Conservation (phyloP, 1,140 invertebrate species). For the Nylanderia fulva region DNA sequence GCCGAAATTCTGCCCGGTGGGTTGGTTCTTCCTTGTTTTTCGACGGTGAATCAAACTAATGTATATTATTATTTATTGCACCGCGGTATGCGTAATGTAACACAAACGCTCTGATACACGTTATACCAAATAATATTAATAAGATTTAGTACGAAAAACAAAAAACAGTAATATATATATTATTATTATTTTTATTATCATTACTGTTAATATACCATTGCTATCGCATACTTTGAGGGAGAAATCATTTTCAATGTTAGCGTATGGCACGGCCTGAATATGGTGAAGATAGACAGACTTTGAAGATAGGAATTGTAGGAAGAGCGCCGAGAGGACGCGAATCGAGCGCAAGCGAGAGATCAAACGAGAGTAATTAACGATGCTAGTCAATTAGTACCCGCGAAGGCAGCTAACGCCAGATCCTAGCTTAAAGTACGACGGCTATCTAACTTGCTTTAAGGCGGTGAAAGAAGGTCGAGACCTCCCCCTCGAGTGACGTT, state of each 20-base stretch:
- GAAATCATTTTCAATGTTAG: constrained; percentile 8
- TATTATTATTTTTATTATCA: constrained; percentile 46
- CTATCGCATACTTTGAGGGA: constrained; percentile 12
- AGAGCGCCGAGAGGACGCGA: constrained; percentile 50
- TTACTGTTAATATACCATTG: constrained; percentile 33
- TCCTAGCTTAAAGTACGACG: constrained; percentile 61
- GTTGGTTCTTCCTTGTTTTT: constrained; percentile 31
- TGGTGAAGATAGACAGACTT: not conserved
- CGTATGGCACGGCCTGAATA: not conserved
- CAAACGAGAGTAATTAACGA: constrained; percentile 84
- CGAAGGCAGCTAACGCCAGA: constrained; percentile 67
- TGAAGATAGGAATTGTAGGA: not conserved
- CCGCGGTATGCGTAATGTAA: not conserved
- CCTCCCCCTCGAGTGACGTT: constrained; percentile 27
- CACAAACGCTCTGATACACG: constrained; percentile 8
- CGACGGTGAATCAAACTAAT: not conserved
- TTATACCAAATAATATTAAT: constrained; percentile 42
- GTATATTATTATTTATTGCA: constrained; percentile 46
- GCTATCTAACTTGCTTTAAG: constrained; percentile 39
- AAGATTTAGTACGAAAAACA: constrained; percentile 29
- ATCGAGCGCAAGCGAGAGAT: constrained; percentile 67
- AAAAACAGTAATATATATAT: constrained; percentile 43
- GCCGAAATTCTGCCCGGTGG: not conserved
- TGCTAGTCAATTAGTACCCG: constrained; percentile 85
- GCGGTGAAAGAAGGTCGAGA: constrained; percentile 59